Conservation (phyloP, 1,140 invertebrate species). For the Lucilia cuprina region DNA sequence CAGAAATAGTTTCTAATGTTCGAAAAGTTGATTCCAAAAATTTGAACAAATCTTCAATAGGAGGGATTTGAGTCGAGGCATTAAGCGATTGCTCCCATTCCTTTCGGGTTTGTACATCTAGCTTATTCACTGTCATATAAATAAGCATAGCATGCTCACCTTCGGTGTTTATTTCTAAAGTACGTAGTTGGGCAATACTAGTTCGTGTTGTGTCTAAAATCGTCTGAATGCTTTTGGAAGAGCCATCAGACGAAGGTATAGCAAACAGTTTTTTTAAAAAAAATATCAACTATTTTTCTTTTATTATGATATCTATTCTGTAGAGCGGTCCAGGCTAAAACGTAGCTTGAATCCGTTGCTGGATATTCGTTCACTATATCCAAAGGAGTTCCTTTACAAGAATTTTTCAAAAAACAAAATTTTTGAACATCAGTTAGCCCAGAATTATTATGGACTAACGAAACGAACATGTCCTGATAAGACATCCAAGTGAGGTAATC, state of each 20-base stretch:
- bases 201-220: neutral
- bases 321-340: neutral
- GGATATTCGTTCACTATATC: conserved; percentile 3
- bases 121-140: neutral
- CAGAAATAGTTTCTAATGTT: conserved; percentile 19
- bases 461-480: conserved; percentile 16
- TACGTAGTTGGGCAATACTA: neutral
- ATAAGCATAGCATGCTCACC: neutral
- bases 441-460: conserved; percentile 15
- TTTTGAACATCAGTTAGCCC: conserved; percentile 9
- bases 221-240: neutral
- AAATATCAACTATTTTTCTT: neutral
- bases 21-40: conserved; percentile 20
- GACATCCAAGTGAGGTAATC: conserved; percentile 24
- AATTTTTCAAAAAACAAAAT: conserved; percentile 25
- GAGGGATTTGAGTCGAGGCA: neutral
- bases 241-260: neutral
- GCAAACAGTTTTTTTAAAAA: conserved; percentile 1
- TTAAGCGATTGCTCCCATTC: conserved; percentile 20
- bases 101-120: conserved; percentile 11
- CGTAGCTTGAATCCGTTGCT: conserved; percentile 14
- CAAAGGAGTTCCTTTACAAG: neutral
- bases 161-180: neutral
- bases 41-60: neutral
- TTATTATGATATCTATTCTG: conserved; percentile 23